Percentiles rank a stretch among this genome's conserved stretches.
Conservation (phyloP, 2,888 invertebrate species). For the Stenichneumon culpator region DNA sequence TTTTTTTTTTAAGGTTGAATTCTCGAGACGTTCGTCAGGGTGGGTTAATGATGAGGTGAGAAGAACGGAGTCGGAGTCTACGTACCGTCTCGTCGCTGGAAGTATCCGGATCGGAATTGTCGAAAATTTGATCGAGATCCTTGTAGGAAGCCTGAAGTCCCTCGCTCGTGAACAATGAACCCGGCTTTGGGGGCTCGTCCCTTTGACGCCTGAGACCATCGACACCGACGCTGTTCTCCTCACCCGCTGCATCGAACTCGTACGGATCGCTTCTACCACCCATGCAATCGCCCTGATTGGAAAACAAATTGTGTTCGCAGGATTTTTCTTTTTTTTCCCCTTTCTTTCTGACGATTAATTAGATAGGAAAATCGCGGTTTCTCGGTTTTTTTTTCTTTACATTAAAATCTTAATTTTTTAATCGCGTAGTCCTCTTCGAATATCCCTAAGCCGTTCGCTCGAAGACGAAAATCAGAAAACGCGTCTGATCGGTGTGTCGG, state of each 20-base stretch:
- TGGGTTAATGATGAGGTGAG: constrained; percentile 31
- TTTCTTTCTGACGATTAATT: not conserved
- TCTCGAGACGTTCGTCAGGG: constrained; percentile 5
- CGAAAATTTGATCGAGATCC: constrained; percentile 98
- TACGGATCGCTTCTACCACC: constrained; percentile 87
- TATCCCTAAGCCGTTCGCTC: no score
- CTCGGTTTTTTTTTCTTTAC: no score
- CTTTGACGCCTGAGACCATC: constrained; percentile 86
- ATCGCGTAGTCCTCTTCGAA: no score
- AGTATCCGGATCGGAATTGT: constrained; percentile 94
- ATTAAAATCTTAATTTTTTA: no score
- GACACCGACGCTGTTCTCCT: constrained; percentile 85
- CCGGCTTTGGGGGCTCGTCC: constrained; percentile 86
- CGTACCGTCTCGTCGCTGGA: constrained; percentile 94
- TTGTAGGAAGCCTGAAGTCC: constrained; percentile 95
- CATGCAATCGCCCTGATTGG: constrained; percentile 79
- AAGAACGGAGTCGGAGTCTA: constrained; percentile 62
- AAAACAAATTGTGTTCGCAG: constrained; percentile 45
- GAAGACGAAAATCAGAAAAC: no score
- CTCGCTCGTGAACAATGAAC: constrained; percentile 94
- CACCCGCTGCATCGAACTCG: constrained; percentile 90
- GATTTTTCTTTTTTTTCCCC: not conserved
- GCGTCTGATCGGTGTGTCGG: no score
- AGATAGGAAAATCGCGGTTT: not conserved
- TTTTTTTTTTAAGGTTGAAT: constrained; percentile 12